These are phyloP conservation scores for Leptobrachium leishanense DNA, from an alignment of 2,113 vertebrate genomes.

Conservation along the genomic window DNA sequence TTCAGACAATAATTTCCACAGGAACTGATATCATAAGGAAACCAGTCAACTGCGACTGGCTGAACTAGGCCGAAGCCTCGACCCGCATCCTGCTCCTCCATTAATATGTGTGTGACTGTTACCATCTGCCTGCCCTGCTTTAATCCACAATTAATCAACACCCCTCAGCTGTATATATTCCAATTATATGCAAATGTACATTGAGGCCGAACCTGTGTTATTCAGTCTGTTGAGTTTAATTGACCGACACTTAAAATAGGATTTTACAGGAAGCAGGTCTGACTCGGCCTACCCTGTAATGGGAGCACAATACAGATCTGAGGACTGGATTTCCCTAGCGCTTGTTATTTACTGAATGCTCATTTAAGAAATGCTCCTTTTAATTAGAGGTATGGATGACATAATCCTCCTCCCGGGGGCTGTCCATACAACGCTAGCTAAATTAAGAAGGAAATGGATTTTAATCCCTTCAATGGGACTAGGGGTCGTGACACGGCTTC, in stretches of 20 bases:
- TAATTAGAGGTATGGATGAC: constrained; percentile 76
- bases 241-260: not conserved
- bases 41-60: too few species aligned
- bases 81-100: too few species aligned
- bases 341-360: constrained; percentile 60
- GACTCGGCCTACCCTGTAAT: constrained; percentile 53
- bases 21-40: too few species aligned
- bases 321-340: constrained; percentile 53
- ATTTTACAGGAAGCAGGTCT: constrained; percentile 18
- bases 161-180: too few species aligned
- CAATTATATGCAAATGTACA: too few species aligned
- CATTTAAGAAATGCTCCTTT: constrained; percentile 63
- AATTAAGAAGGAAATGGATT: constrained; percentile 77
- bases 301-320: constrained; percentile 39
- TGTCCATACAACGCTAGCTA: constrained; percentile 72
- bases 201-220: not conserved
- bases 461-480: constrained; percentile 76
- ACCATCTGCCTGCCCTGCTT: too few species aligned
- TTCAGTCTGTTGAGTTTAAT: not conserved
- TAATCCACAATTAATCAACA: too few species aligned
- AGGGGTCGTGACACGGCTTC: constrained; percentile 61
- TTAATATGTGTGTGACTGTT: too few species aligned
- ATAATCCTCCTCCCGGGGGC: constrained; percentile 73
- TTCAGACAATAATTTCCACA: too few species aligned
- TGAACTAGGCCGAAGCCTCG: too few species aligned